Evolutionary conservation across 2,888 invertebrate species (phyloP).

Genomic region (Hermaeophaga mercurialis): DNA sequence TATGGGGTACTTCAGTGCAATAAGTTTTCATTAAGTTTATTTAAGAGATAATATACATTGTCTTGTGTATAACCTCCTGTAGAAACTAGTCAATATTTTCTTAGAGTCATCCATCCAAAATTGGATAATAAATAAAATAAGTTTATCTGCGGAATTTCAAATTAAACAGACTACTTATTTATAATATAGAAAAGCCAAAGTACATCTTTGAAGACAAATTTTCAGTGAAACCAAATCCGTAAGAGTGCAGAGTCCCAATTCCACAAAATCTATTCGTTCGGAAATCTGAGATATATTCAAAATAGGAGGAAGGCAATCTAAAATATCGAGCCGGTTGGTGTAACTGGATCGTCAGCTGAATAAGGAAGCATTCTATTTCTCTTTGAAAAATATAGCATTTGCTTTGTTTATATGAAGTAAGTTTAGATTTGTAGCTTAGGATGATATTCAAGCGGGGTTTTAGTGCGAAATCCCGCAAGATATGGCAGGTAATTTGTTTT

Average conservation of each 20-base stretch:
- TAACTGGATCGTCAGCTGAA: neutral
- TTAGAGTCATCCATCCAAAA: too few species aligned
- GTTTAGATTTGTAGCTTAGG: conserved; percentile 26
- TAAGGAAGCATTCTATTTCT: conserved; percentile 12
- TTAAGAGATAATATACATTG: too few species aligned
- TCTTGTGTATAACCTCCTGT: too few species aligned
- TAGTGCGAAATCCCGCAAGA: conserved; percentile 1
- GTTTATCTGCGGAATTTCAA: too few species aligned
- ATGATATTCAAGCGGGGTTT: conserved; percentile 1
- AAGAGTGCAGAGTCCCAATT: neutral
- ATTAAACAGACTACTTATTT: too few species aligned
- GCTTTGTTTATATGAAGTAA: conserved; percentile 37
- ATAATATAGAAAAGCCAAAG: too few species aligned
- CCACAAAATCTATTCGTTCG: conserved; percentile 7
- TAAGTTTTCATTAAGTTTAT: too few species aligned
- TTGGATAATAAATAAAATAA: too few species aligned
- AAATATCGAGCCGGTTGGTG: conserved; percentile 11
- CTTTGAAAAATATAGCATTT: conserved; percentile 36
- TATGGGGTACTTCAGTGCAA: too few species aligned
- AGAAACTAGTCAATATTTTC: too few species aligned
- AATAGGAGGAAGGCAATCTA: conserved; percentile 17
- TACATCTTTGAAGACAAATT: neutral
- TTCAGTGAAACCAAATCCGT: conserved; percentile 4
- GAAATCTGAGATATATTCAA: conserved; percentile 23
- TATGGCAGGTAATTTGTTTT: conserved; percentile 15